Base-by-base conservation (phyloP, 2,113 vertebrate species). In the Mesembrinibis cayennensis region DNA sequence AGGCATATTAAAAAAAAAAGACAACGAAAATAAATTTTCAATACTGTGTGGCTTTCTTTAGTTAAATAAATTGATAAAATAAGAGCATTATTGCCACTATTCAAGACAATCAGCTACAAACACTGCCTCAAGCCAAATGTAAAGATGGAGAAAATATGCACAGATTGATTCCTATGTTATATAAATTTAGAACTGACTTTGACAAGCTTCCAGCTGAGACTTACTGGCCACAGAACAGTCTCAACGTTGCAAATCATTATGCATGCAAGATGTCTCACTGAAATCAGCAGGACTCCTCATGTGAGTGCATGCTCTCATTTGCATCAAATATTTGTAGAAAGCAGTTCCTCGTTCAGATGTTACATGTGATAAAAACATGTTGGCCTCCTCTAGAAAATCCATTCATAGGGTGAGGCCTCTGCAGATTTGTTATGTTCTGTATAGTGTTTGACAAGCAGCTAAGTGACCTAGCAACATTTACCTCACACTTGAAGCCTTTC, bases 151-250 rank as follows among this genome's bases (percentile, higher is more conserved):
- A 82, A 84, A 90, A 81, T 45, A 82, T 21, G 16, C 18, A 40
- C 50, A 81, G 50, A 71, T 34, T 87, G 55, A 63, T 59, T 80
- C 45, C 26, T 62, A 11, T 34, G 20, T 87, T 93, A 67, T 20
- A 67, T n/a, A 71, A 82, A 89, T 84, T 90, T 81, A 81, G 80
- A 96, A 66, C 7, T 11, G 18, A 62, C 25, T 77, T 45, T 82
- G 47, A 89, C 42, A 94, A 90, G 47, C 26, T 93, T 88, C 85
- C 90, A 94, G 71, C 55, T 95, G 72, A 93, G 86, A 26, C 21
- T 83, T 38, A 21, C n/a, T 63, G 52, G 47, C 58, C 6, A 6
- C 55, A 92, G 40, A 81, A 27, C 8, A 42, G 13, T 55, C 25
- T 81, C 36, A 85, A 5, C 7, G 2, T 23, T 78, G 62, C 34